These are phyloP conservation scores for Eupithecia insigniata DNA, from an alignment of 2,888 invertebrate genomes.

Conservation along the genomic window DNA sequence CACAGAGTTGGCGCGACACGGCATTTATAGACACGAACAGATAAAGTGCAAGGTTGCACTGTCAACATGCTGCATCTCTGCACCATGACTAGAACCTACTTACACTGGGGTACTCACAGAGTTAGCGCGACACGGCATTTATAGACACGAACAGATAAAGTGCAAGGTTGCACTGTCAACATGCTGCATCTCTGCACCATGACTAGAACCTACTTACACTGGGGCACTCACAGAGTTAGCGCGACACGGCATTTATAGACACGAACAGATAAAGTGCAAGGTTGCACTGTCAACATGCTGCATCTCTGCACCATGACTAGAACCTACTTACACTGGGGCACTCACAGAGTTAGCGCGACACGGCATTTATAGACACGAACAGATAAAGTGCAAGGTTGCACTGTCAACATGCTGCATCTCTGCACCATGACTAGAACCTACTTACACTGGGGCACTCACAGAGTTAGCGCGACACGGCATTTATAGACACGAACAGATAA, in stretches of 20 bases:
- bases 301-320: slow-evolving; percentile 11
- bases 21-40: slow-evolving; percentile 3
- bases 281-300: slow-evolving; percentile 22
- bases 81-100: slow-evolving; percentile 6
- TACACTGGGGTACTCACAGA: background rate
- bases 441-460: background rate
- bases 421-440: slow-evolving; percentile 6
- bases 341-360: background rate
- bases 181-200: slow-evolving; percentile 17
- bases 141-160: slow-evolving; percentile 9
- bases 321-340: background rate
- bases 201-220: background rate
- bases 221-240: background rate
- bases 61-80: slow-evolving; percentile 24
- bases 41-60: slow-evolving; percentile 3
- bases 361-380: slow-evolving; percentile 1
- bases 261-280: slow-evolving; percentile 18
- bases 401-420: slow-evolving; percentile 25
- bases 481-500: slow-evolving; percentile 1
- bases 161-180: slow-evolving; percentile 19
- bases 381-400: slow-evolving; percentile 1
- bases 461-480: background rate
- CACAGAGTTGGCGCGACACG: background rate
- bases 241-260: background rate
- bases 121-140: background rate